These are phyloP conservation scores for Cetonia aurata DNA, from an alignment of 2,888 invertebrate species.

Conservation along the genomic window DNA sequence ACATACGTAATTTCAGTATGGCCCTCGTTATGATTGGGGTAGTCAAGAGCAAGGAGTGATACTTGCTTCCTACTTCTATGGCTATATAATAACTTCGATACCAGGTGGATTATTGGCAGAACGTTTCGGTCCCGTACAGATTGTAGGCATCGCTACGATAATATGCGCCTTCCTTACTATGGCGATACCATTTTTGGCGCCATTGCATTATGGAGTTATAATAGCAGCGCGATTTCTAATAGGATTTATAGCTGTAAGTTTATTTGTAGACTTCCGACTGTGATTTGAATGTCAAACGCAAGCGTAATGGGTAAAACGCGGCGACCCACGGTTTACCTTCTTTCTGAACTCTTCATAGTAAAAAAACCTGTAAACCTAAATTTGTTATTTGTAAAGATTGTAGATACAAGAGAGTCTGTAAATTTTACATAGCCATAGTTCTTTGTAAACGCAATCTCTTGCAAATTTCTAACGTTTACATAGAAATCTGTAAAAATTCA, in stretches of 20 bases:
- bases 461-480: no score
- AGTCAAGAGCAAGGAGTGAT: conserved; percentile 74
- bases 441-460: no score
- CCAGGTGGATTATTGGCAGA: conserved; percentile 78
- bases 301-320: no score
- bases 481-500: no score
- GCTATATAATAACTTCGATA: conserved; percentile 75
- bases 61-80: conserved; percentile 78
- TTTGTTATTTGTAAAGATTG: no score
- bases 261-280: no score
- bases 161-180: conserved; percentile 71
- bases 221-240: conserved; percentile 72
- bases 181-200: conserved; percentile 73
- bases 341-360: no score
- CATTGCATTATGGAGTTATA: conserved; percentile 70
- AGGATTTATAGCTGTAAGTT: conserved; percentile 74
- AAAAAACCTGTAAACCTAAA: no score
- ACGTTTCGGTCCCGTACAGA: conserved; percentile 72
- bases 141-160: conserved; percentile 70
- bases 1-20: conserved; percentile 62
- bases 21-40: conserved; percentile 71
- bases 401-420: no score
- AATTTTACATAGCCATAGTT: no score
- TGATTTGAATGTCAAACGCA: no score
- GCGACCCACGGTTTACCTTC: no score